Conservation (phyloP, 2,113 vertebrate species). For the Anolis carolinensis region DNA sequence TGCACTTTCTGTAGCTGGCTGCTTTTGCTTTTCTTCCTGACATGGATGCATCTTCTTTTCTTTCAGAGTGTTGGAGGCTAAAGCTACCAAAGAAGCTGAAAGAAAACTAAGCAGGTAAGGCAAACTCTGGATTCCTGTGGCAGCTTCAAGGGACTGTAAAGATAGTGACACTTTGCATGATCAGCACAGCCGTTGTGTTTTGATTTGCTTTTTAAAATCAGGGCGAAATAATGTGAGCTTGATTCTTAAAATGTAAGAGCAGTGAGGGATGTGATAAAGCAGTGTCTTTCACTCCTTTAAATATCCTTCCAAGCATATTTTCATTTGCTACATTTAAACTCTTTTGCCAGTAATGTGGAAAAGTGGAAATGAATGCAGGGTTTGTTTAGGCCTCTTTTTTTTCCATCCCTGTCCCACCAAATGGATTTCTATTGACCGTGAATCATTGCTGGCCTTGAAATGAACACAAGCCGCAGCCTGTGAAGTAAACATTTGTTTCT, state of each 20-base stretch:
- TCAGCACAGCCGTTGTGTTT: neutral
- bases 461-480: neutral
- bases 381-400: neutral
- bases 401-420: neutral
- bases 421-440: constrained; percentile 16
- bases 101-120: constrained; percentile 90
- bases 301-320: neutral
- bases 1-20: neutral
- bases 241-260: neutral
- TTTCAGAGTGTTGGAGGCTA: constrained; percentile 96
- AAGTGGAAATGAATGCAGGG: fast-evolving
- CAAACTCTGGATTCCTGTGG: too few relatives aligned
- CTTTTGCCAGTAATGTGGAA: neutral
- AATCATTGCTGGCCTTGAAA: neutral
- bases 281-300: fast-evolving
- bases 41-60: neutral
- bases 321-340: neutral
- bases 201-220: neutral
- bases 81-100: constrained; percentile 98
- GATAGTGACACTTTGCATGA: neutral
- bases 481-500: fast-evolving
- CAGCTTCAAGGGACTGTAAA: neutral
- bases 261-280: neutral
- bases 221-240: neutral
- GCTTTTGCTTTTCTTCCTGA: neutral